Base-by-base conservation (phyloP, 2,113 vertebrate species). In the Actenoides lindsayi region DNA sequence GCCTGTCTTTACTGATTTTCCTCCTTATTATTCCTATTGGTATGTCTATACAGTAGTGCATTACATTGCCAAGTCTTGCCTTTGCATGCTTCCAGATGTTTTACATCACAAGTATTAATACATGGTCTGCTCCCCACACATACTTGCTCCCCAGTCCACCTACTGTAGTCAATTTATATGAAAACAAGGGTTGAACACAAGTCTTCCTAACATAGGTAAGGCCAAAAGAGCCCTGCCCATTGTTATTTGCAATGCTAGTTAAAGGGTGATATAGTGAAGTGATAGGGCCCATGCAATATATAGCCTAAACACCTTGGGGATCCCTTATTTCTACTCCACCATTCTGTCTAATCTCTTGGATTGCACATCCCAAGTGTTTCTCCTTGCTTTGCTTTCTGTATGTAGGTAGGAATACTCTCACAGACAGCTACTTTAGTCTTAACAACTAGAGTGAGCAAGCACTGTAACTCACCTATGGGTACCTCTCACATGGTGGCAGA, bases 221-320 rank as follows among this genome's bases (percentile, higher is more conserved):
- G 42, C 31, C 62, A 86, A 19, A 13, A 86, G 33, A 74, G 41
- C 11, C 50, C 23, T 69, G 18, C 27, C 35, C 21, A 2, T 18
- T 3, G 0, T 41, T 67, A 44, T 44, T 81, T 87, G 42, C 24
- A 50, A 23, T 56, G 33, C 51, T 48, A 48, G 21, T 64, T 59
- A 64, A 86, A 91, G 37, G 20, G 5, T 2, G 10, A 2, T 19
- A 19, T 11, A 50, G n/a, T 35, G 27, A 86, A 73, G 31, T 5
- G 4, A 24, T 12, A 56, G 24, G 8, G 44, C 9, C 30, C 42
- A 25, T 20, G n/a, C n/a, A 81, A 62, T 16, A 59, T 2, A 0
- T 9, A 44, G 27, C 37, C 9, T 42, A 51, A 83, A 48, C 12
- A 25, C 59, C 3, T 31, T 27, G 0, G 0, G 9, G 9, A 63